phyloP scores from a whole-genome alignment of 2,888 invertebrate species.

The Glaucopsyche alexis region DNA sequence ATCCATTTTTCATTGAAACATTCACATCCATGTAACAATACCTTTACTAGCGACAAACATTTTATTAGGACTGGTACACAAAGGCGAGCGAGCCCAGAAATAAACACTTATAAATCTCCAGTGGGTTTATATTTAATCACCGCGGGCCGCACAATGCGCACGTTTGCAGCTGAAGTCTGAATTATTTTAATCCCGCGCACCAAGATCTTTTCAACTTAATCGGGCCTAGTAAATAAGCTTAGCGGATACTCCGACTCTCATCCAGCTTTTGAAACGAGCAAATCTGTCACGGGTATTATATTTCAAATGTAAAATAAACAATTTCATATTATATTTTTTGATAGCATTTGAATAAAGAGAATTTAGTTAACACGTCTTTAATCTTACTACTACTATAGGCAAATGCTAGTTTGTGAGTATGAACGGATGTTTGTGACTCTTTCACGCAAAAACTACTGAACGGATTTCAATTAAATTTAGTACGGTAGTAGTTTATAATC shows the following conservation, averaged over 20 bases:
- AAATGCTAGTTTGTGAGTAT: no score
- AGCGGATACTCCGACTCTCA: conserved; percentile 61
- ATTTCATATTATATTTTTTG: conserved; percentile 2
- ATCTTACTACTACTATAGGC: no score
- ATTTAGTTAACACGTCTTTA: no score
- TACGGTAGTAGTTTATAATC: no score
- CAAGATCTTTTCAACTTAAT: conserved; percentile 62
- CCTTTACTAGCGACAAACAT: conserved; percentile 64
- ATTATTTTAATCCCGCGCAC: conserved; percentile 67
- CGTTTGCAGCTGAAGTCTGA: conserved; percentile 67
- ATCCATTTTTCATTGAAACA: conserved; percentile 59
- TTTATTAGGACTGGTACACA: conserved; percentile 60
- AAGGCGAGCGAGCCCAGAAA: conserved; percentile 59
- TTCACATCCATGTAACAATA: conserved; percentile 60
- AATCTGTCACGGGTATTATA: conserved; percentile 52
- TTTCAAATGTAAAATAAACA: conserved; percentile 38
- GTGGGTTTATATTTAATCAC: conserved; percentile 74
- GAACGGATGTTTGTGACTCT: no score
- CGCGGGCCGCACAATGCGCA: conserved; percentile 64
- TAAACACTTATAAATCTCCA: conserved; percentile 76
- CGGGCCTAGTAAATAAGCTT: conserved; percentile 74
- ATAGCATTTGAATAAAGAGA: background rate
- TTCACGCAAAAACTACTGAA: no score
- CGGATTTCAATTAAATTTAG: no score
- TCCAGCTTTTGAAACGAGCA: conserved; percentile 55